Evolutionary conservation across 2,888 invertebrate species (phyloP), one percentile per base, ranked within the genome.

Genomic region (Tenodera sinensis): DNA sequence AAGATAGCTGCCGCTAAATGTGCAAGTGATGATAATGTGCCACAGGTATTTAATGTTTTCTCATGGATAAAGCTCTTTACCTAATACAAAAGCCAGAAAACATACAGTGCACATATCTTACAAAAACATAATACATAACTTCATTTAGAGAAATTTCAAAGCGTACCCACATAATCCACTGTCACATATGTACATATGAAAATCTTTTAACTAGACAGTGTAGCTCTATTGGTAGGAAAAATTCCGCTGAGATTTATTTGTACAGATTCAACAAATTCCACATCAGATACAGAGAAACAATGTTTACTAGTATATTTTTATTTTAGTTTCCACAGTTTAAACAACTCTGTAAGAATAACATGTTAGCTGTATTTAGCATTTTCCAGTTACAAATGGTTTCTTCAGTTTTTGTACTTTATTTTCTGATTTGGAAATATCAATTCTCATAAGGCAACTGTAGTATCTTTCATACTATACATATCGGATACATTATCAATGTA

Each of bases 1-100:
- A 27, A 25, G 9, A 84, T 28, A 30, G 28, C 28, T 42, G 42
- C 25, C 14, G n/a, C 34, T 20, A 71, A 85, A 28, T 71, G 71
- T 71, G 86, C 28, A 25, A 28, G 87, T 87, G 83, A 87, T 87
- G 87, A 82, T 82, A 30, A 20, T 87, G 82, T 83, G 87, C 83
- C 7, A 47, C 28, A 28, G 14, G 8, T 83, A 85, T 47, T 84
- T n/a, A 42, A 27, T 34, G 83, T 83, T 12, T 28, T 83, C n/a
- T n/a, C 28, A 28, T 28, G 83, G 14, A 71, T 71, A 71, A 20
- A 71, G 20, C 54, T 71, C 54, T 71, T 71, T 71, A 71, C 54
- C 25, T 71, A 25, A 71, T 71, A 25, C 42, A 71, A 71, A 54
- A 15, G 25, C 20, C 20, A 71, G 54, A 1, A 71, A 71, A 71